Evolutionary conservation across 2,797 vertebrate genomes (phyloP).

Genomic region (Carcharodon carcharias): DNA sequence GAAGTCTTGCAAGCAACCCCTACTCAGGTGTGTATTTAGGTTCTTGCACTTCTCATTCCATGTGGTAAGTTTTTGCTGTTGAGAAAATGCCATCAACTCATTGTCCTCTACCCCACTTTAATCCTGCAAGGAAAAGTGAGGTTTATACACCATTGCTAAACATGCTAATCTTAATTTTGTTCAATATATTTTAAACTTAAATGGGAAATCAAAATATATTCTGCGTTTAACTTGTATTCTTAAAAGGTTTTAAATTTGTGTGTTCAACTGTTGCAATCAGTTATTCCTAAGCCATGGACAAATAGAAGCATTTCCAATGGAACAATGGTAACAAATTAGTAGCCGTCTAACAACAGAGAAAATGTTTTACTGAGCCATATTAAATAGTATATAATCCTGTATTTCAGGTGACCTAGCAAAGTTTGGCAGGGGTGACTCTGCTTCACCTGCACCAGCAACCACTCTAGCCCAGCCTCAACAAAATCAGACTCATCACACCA

Average conservation of each 20-base stretch:
- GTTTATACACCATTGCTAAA: background rate
- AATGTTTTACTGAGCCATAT: background rate
- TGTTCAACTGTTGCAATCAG: background rate
- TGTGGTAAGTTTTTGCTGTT: background rate
- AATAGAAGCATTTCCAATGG: background rate
- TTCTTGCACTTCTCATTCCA: background rate
- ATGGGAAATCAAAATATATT: background rate
- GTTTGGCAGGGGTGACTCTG: slow-evolving; percentile 86
- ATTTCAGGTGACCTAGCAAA: slow-evolving; percentile 82
- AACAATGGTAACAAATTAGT: background rate
- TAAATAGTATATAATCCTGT: background rate
- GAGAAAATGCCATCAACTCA: background rate
- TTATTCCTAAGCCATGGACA: background rate
- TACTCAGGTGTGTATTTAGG: slow-evolving; percentile 78
- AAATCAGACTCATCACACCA: slow-evolving; percentile 80
- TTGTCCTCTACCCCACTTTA: background rate
- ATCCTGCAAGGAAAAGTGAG: no score
- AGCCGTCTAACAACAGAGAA: background rate
- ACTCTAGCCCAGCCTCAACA: slow-evolving; percentile 75
- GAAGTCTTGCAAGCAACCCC: slow-evolving; percentile 78
- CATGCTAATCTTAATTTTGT: background rate
- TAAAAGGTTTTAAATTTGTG: background rate
- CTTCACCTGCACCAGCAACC: slow-evolving; percentile 81
- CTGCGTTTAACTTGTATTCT: background rate
- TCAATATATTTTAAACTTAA: background rate